phyloP scores from a whole-genome alignment of 2,797 vertebrate genomes.

The Enteromius unitaeniatus region DNA sequence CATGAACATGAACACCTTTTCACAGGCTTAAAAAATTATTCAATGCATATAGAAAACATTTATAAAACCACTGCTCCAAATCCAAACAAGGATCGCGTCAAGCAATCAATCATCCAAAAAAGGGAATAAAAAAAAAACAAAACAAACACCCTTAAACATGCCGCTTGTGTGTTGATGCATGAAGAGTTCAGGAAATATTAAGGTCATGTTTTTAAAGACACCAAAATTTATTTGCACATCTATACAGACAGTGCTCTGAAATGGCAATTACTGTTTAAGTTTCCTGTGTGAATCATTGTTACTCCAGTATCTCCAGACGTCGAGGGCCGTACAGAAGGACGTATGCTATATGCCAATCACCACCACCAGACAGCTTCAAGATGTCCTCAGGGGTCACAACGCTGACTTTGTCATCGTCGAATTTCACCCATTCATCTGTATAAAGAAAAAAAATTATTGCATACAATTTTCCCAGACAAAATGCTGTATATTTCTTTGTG shows the following conservation, averaged over 20 bases:
- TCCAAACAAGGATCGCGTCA: constrained; percentile 68
- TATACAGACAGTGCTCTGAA: constrained; percentile 89
- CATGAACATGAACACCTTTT: constrained; percentile 71
- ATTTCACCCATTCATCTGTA: constrained; percentile 98
- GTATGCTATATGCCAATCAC: constrained; percentile 99
- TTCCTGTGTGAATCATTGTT: constrained; percentile 77
- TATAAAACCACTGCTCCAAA: constrained; percentile 64
- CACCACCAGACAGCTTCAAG: constrained; percentile 94
- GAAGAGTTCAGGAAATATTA: constrained; percentile 74
- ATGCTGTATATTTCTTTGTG: too few relatives aligned
- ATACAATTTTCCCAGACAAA: too few relatives aligned
- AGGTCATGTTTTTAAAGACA: constrained; percentile 81
- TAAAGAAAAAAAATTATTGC: not conserved
- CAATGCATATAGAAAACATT: constrained; percentile 79
- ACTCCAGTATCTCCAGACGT: constrained; percentile 87
- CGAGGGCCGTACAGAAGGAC: constrained; percentile 96
- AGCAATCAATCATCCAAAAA: constrained; percentile 55
- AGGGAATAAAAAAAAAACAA: not conserved
- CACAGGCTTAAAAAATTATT: constrained; percentile 76
- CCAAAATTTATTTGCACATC: constrained; percentile 95
- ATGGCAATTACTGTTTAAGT: constrained; percentile 72
- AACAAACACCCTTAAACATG: constrained; percentile 64
- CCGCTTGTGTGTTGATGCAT: constrained; percentile 67
- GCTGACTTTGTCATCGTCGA: constrained; percentile 98
- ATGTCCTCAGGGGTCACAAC: constrained; percentile 97